Conservation (phyloP, 2,113 vertebrate genomes). For the Redunca redunca region DNA sequence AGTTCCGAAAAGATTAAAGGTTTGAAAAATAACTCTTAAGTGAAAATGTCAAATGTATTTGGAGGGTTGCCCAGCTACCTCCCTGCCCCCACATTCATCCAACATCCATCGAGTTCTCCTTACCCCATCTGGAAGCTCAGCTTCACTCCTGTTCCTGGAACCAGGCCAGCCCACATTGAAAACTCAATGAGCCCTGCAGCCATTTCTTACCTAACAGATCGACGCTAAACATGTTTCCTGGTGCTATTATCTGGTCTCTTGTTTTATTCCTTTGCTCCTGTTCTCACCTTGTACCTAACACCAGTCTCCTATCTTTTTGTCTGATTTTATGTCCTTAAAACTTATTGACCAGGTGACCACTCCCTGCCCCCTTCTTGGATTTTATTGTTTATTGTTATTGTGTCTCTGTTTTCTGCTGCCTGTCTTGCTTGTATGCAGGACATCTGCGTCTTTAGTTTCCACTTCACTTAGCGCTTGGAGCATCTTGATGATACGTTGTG, state of each 20-base stretch:
- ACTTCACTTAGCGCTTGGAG: background rate
- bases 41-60: conserved; percentile 52
- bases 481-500: background rate
- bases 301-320: background rate
- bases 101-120: background rate
- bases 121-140: background rate
- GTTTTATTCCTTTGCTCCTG: background rate
- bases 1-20: conserved; percentile 15
- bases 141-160: background rate
- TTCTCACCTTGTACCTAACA: background rate
- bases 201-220: background rate
- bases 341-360: background rate
- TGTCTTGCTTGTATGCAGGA: background rate
- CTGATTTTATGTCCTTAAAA: background rate
- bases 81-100: background rate
- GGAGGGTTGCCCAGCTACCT: background rate
- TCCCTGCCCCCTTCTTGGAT: background rate
- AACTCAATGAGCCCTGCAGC: background rate
- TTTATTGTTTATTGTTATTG: background rate
- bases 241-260: background rate
- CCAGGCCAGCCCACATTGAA: background rate
- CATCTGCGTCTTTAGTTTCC: background rate
- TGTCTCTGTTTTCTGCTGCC: background rate
- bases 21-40: conserved; percentile 49
- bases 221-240: background rate